phyloP scores from a whole-genome alignment of 2,113 vertebrate genomes.

The Pachycephala philippinensis region DNA sequence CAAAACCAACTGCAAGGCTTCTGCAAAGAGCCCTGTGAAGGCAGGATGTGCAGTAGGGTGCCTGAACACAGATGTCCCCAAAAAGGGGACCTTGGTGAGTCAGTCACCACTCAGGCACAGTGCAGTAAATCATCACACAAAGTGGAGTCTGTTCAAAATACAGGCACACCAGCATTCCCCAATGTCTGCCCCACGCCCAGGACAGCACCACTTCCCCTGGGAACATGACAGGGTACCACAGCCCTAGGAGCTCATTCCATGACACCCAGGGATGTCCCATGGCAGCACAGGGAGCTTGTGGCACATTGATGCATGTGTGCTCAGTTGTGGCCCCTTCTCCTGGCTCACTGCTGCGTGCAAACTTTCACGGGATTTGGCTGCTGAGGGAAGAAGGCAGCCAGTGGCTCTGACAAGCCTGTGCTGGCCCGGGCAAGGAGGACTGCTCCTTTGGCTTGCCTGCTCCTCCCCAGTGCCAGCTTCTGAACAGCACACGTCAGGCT shows the following conservation, averaged over 20 bases:
- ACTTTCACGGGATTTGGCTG: not conserved
- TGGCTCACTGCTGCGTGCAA: not conserved
- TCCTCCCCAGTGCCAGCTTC: slow-evolving; percentile 4
- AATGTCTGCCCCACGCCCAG: fast-evolving
- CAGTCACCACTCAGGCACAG: not conserved
- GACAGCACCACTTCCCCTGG: not conserved
- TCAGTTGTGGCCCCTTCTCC: not conserved
- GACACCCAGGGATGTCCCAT: not conserved
- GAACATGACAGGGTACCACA: not conserved
- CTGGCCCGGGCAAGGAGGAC: not conserved
- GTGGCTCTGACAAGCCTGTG: slow-evolving; percentile 7
- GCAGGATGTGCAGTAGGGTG: not conserved
- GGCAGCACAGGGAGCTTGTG: not conserved
- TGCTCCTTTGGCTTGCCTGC: not conserved
- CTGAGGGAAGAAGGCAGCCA: not conserved
- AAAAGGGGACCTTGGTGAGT: not conserved
- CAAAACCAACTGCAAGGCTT: not conserved
- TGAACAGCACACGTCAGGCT: not conserved
- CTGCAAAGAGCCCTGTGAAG: not conserved
- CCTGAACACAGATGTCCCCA: fast-evolving
- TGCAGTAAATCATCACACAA: not conserved
- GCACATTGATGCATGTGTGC: not conserved
- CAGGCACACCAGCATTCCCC: not conserved
- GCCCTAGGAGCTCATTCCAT: not conserved
- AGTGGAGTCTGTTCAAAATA: not conserved